Evolutionary conservation across 2,888 invertebrate genomes (phyloP).

Genomic region (Timandra comae): DNA sequence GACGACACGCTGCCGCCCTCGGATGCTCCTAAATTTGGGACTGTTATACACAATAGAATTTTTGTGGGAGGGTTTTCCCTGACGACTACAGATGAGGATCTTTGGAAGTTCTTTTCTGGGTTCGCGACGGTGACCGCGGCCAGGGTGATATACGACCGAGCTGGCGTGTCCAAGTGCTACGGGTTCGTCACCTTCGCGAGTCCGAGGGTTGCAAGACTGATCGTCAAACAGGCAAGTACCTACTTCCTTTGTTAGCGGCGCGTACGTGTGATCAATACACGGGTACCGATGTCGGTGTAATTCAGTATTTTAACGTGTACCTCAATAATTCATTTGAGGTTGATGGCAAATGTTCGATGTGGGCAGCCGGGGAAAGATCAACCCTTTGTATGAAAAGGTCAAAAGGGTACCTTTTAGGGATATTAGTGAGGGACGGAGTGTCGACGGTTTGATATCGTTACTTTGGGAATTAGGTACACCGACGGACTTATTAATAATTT

Average conservation of each 20-base stretch:
- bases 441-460: too few species aligned
- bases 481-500: too few species aligned
- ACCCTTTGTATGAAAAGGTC: background rate
- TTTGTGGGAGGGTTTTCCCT: conserved; percentile 98
- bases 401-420: background rate
- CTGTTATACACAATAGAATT: conserved; percentile 94
- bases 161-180: conserved; percentile 96
- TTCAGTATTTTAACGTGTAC: too few species aligned
- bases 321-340: background rate
- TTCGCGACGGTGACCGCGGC: conserved; percentile 94
- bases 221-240: conserved; percentile 67
- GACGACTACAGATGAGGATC: conserved; percentile 93
- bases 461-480: too few species aligned
- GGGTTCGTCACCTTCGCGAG: conserved; percentile 85
- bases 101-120: conserved; percentile 92
- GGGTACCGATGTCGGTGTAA: background rate
- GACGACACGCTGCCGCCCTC: conserved; percentile 65
- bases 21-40: conserved; percentile 81
- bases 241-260: conserved; percentile 8
- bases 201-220: conserved; percentile 67
- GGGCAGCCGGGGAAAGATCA: background rate
- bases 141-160: conserved; percentile 95
- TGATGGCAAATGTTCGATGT: background rate
- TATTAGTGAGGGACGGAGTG: too few species aligned
- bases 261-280: conserved; percentile 7